Evolutionary conservation across 2,113 vertebrate genomes (phyloP).

Genomic region (Saguinus midas): DNA sequence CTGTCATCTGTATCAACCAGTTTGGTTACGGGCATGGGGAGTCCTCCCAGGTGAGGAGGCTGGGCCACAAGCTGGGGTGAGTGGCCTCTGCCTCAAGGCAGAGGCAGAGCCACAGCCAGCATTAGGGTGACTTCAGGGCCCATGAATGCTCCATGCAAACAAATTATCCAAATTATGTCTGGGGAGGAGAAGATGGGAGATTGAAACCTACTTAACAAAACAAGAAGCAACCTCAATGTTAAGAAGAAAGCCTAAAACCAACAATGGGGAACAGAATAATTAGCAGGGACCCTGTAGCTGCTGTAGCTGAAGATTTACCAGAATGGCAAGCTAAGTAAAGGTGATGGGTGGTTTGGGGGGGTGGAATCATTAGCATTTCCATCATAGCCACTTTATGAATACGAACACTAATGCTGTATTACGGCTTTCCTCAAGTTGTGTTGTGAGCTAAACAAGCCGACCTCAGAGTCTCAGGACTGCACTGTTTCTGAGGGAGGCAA

Average conservation of each 20-base stretch:
- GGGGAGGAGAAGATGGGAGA: background rate
- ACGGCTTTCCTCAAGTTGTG: background rate
- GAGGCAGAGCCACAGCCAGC: background rate
- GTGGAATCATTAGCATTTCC: background rate
- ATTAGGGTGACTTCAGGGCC: no score
- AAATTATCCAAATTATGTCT: background rate
- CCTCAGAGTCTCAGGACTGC: background rate
- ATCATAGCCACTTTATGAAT: fast-evolving
- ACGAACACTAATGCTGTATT: fast-evolving
- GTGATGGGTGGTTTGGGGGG: fast-evolving
- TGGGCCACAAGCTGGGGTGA: background rate
- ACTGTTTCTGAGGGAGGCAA: background rate
- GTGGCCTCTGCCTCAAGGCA: background rate
- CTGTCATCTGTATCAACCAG: background rate
- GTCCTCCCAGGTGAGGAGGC: background rate
- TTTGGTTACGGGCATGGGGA: background rate
- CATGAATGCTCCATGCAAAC: background rate
- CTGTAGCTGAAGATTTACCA: background rate
- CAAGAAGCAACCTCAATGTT: background rate
- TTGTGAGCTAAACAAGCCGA: background rate
- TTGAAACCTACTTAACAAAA: background rate
- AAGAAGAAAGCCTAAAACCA: background rate
- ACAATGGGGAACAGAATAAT: background rate
- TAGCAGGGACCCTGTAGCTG: background rate
- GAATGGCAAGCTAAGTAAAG: background rate